Evolutionary conservation across 2,888 invertebrate species (phyloP).

Genomic region (Drosophila anceps): DNA sequence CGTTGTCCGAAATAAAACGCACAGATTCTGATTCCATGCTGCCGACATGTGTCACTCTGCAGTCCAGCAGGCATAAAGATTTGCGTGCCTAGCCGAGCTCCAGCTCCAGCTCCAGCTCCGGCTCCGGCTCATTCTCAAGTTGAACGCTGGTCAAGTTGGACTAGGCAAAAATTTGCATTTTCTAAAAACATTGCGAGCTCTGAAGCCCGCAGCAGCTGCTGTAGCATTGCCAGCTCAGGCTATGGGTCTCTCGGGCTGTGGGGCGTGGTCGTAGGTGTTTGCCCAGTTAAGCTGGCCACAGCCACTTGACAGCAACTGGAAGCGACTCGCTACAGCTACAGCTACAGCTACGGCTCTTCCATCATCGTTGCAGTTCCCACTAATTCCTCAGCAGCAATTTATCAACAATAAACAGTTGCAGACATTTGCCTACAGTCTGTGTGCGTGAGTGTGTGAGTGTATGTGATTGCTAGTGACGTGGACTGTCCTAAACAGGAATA

Average conservation of each 20-base stretch:
- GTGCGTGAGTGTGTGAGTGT: conserved; percentile 19
- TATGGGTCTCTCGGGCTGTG: conserved; percentile 6
- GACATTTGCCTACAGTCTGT: conserved; percentile 70
- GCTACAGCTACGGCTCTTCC: conserved; percentile 62
- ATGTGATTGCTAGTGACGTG: conserved; percentile 61
- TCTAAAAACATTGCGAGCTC: conserved; percentile 72
- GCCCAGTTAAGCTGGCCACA: conserved; percentile 56
- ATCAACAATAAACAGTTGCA: conserved; percentile 84
- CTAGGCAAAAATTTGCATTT: conserved; percentile 81
- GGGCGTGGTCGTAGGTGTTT: conserved; percentile 68
- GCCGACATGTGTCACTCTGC: conserved; percentile 85
- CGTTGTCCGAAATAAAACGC: conserved; percentile 70
- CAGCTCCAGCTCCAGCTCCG: conserved; percentile 5
- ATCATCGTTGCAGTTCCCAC: conserved; percentile 73
- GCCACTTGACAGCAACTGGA: conserved; percentile 65
- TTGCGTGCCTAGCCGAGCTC: conserved; percentile 68
- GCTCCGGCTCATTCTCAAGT: conserved; percentile 15
- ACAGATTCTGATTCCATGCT: conserved; percentile 81
- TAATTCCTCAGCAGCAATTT: conserved; percentile 83
- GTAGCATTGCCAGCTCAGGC: conserved; percentile 20
- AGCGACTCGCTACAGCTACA: conserved; percentile 38
- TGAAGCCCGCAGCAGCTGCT: conserved; percentile 53
- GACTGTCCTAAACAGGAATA: conserved; percentile 78
- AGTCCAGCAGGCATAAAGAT: conserved; percentile 80
- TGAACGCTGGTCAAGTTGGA: conserved; percentile 38